Evolutionary conservation across 2,113 vertebrate genomes (phyloP).

Genomic region (Megaleporinus macrocephalus): DNA sequence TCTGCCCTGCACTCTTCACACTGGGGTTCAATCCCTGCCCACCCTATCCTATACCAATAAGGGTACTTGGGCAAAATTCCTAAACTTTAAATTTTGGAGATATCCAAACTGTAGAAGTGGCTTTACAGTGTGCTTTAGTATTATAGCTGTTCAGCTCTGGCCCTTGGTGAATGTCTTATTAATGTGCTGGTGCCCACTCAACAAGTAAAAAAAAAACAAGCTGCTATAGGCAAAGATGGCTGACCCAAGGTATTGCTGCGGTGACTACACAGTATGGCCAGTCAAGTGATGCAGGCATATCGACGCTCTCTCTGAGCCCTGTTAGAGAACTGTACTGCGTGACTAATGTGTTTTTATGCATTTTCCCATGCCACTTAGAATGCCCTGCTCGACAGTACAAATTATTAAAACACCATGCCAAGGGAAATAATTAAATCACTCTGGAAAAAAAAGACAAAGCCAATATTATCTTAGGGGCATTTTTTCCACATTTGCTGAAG

Average conservation of each 20-base stretch:
- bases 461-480: slow-evolving; percentile 42
- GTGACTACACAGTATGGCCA: not conserved
- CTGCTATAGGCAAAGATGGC: not conserved
- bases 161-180: not conserved
- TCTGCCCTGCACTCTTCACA: too few relatives aligned
- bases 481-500: slow-evolving; percentile 37
- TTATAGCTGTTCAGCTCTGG: too few relatives aligned
- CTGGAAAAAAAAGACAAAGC: slow-evolving; percentile 41
- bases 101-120: too few relatives aligned
- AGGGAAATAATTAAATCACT: slow-evolving; percentile 52
- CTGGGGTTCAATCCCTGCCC: too few relatives aligned
- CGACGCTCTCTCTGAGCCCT: not conserved
- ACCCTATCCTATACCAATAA: too few relatives aligned
- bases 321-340: slow-evolving; percentile 3
- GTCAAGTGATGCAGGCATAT: not conserved
- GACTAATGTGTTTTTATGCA: slow-evolving; percentile 28
- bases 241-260: not conserved
- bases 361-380: slow-evolving; percentile 55
- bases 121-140: too few relatives aligned
- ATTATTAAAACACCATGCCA: slow-evolving; percentile 33
- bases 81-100: too few relatives aligned
- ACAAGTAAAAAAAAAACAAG: not conserved
- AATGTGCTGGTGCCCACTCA: not conserved
- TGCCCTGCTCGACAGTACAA: slow-evolving; percentile 8
- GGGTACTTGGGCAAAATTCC: too few relatives aligned